phyloP scores from a whole-genome alignment of 2,888 invertebrate genomes.

The Tinea trinotella region DNA sequence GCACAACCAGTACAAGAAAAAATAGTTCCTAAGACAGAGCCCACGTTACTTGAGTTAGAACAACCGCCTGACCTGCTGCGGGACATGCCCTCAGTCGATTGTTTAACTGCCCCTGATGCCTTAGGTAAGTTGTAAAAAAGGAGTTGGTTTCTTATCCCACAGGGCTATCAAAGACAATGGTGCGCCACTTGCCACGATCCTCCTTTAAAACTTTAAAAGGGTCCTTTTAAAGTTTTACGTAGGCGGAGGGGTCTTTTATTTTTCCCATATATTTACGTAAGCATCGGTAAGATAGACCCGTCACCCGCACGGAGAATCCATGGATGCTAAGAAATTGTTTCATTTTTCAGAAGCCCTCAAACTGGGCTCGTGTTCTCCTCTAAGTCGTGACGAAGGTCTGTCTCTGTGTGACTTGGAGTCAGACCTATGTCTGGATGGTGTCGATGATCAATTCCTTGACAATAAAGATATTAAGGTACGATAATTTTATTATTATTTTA shows the following conservation, averaged over 20 bases:
- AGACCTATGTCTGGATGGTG: conserved; percentile 52
- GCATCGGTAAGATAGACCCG: no score
- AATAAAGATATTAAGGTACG: conserved; percentile 59
- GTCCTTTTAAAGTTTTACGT: no score
- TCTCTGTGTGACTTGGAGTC: conserved; percentile 51
- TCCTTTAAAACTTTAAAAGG: no score
- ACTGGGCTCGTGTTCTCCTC: conserved; percentile 51
- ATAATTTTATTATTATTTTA: neutral
- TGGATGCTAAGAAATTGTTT: no score
- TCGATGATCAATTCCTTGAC: conserved; percentile 43
- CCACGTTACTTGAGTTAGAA: conserved; percentile 47
- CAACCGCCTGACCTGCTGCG: conserved; percentile 46
- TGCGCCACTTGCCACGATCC: no score
- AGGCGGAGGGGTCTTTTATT: no score
- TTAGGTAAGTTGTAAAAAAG: conserved; percentile 40
- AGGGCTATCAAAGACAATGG: no score
- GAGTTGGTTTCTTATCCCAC: no score
- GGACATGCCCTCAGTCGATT: conserved; percentile 48
- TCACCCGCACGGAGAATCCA: no score
- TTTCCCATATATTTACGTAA: no score
- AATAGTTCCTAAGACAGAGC: conserved; percentile 47
- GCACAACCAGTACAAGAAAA: conserved; percentile 24
- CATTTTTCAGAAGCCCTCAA: conserved; percentile 54
- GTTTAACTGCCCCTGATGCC: conserved; percentile 49
- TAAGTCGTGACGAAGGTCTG: conserved; percentile 46